Percentiles rank a stretch among this genome's conserved stretches.
Evolutionary conservation across 2,888 invertebrate genomes (phyloP).

Genomic region (Leucophenga maculata): DNA sequence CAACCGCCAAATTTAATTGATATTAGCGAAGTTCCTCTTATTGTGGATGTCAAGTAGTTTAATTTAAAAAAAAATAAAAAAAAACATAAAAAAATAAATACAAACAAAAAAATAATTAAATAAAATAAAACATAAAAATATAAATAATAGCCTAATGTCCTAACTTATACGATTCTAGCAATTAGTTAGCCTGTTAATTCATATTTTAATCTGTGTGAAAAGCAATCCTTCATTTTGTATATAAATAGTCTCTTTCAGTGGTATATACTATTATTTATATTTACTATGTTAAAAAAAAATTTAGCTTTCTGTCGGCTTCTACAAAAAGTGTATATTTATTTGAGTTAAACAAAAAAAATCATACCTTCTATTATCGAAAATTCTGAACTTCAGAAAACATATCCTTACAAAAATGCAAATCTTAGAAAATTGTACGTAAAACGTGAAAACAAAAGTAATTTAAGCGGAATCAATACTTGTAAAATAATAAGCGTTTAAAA

Average conservation of each 20-base stretch:
- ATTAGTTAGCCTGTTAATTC: conserved; percentile 18
- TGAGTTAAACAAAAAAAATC: too few relatives aligned
- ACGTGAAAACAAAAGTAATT: conserved; percentile 16
- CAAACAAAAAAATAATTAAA: conserved; percentile 32
- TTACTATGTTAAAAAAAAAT: conserved; percentile 54
- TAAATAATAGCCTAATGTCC: conserved; percentile 2
- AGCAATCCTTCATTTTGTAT: not conserved
- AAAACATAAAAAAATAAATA: conserved; percentile 29
- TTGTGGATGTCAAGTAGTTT: conserved; percentile 72
- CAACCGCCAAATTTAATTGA: conserved; percentile 71
- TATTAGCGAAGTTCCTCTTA: conserved; percentile 72
- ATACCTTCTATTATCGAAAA: not conserved
- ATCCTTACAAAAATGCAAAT: conserved; percentile 45
- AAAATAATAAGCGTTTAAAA: conserved; percentile 34
- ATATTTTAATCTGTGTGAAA: conserved; percentile 14
- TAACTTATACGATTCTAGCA: conserved; percentile 13
- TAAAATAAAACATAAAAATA: conserved; percentile 45
- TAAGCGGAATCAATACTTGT: not conserved
- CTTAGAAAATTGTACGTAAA: conserved; percentile 33
- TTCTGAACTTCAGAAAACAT: conserved; percentile 32
- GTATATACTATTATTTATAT: conserved; percentile 42
- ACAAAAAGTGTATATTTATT: conserved; percentile 15
- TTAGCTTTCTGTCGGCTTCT: conserved; percentile 40
- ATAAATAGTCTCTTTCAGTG: conserved; percentile 40
- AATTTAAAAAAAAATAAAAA: conserved; percentile 52